Evolutionary conservation across 2,113 vertebrate species (phyloP).

Genomic region (Alligator sinensis): DNA sequence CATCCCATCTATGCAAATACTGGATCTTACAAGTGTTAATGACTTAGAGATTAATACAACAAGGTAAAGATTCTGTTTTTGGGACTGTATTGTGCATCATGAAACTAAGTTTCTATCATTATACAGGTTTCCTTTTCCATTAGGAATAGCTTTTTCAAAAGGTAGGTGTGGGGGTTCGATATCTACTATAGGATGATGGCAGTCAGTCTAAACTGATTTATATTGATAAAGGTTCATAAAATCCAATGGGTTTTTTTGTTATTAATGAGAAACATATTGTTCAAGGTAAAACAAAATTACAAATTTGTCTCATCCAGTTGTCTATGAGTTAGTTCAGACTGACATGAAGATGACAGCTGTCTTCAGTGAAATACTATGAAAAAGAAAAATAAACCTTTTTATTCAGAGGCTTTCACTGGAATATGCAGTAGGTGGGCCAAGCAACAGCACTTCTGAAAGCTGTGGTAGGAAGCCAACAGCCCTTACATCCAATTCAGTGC

Average conservation of each 20-base stretch:
- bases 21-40: neutral
- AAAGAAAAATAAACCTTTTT: neutral
- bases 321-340: neutral
- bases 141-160: neutral
- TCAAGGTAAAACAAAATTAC: neutral
- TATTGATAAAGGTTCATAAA: neutral
- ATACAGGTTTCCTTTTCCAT: neutral
- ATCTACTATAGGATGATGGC: neutral
- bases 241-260: neutral
- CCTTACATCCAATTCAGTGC: neutral
- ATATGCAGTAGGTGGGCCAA: rapidly evolving
- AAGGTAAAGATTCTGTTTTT: rapidly evolving
- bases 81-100: neutral
- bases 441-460: neutral
- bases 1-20: neutral
- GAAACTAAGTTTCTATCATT: neutral
- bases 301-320: neutral
- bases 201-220: neutral
- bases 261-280: neutral
- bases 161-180: neutral
- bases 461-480: neutral
- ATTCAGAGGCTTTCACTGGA: neutral
- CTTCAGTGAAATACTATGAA: neutral
- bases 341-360: neutral
- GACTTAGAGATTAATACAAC: neutral